Conservation (phyloP, 2,113 vertebrate genomes). For the Lethenteron camtschaticum region DNA sequence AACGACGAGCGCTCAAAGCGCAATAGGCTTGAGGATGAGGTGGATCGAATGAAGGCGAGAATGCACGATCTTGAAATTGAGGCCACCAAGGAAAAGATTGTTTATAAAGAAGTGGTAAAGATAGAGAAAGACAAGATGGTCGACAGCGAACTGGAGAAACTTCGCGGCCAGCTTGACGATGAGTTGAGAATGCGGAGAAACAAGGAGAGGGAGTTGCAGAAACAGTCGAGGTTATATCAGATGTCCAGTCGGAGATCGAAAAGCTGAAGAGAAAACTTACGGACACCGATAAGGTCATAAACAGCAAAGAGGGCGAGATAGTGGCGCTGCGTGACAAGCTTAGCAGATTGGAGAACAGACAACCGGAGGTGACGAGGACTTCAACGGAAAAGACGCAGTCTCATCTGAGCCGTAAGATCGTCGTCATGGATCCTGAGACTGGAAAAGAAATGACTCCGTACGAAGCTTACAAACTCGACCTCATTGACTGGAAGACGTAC, state of each 20-base stretch:
- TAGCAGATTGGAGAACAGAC: not conserved
- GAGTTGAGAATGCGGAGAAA: conserved; percentile 55
- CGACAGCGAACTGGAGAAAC: conserved; percentile 53
- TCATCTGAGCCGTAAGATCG: conserved; percentile 69
- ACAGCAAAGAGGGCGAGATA: conserved; percentile 4
- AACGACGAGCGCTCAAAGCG: conserved; percentile 63
- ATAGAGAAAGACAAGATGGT: conserved; percentile 67
- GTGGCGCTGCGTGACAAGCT: not conserved
- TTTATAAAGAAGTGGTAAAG: conserved; percentile 69
- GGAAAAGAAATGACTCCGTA: conserved; percentile 79
- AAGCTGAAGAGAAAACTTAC: conserved; percentile 54
- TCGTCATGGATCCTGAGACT: conserved; percentile 75
- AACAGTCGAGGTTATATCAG: conserved; percentile 52
- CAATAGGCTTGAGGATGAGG: conserved; percentile 49
- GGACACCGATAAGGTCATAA: conserved; percentile 11
- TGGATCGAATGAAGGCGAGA: conserved; percentile 41
- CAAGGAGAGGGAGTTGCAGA: conserved; percentile 75
- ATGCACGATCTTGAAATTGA: conserved; percentile 46
- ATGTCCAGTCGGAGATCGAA: conserved; percentile 57
- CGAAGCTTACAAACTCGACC: conserved; percentile 57
- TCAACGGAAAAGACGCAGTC: conserved; percentile 83
- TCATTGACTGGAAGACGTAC: conserved; percentile 90
- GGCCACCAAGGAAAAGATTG: conserved; percentile 70
- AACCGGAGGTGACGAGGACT: conserved; percentile 23
- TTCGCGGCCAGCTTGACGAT: conserved; percentile 30